These are phyloP conservation scores for Lasioglossum oenotherae DNA, from an alignment of 2,888 invertebrate genomes.

Conservation along the genomic window DNA sequence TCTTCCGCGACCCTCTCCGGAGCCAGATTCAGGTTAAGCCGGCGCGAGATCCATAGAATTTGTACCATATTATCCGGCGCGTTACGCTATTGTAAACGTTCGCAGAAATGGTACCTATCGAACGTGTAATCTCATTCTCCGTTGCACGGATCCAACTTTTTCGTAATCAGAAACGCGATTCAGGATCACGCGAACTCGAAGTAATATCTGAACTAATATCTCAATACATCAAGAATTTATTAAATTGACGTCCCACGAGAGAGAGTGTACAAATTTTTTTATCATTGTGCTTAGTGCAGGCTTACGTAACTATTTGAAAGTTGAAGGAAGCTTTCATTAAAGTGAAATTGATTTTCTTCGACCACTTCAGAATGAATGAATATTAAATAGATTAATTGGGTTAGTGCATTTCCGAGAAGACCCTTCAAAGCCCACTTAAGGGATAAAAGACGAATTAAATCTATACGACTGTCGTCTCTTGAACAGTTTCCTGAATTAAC, in stretches of 20 bases:
- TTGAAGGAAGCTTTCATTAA: too few relatives aligned
- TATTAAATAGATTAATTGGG: neutral
- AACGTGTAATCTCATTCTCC: neutral
- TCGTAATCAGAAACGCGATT: neutral
- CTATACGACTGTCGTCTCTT: neutral
- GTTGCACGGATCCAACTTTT: neutral
- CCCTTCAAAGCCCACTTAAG: neutral
- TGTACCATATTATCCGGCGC: neutral
- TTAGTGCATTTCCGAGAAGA: neutral
- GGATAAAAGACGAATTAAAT: neutral
- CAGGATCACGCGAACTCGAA: neutral
- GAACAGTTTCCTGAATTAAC: neutral
- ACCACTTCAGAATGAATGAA: neutral
- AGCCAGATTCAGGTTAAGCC: neutral
- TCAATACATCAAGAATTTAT: too few relatives aligned
- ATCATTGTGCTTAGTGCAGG: too few relatives aligned
- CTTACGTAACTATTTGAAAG: too few relatives aligned
- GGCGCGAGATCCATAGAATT: neutral
- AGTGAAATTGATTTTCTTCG: neutral
- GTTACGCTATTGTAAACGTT: constrained; percentile 1
- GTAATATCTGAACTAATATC: neutral
- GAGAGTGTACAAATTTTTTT: neutral
- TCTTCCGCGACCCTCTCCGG: neutral
- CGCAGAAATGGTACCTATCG: neutral
- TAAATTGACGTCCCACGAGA: neutral